Percentiles rank a stretch among this genome's conserved stretches.
These are phyloP conservation scores for Darwinula stevensoni DNA, from an alignment of 2,888 invertebrate species.

Conservation along the genomic window DNA sequence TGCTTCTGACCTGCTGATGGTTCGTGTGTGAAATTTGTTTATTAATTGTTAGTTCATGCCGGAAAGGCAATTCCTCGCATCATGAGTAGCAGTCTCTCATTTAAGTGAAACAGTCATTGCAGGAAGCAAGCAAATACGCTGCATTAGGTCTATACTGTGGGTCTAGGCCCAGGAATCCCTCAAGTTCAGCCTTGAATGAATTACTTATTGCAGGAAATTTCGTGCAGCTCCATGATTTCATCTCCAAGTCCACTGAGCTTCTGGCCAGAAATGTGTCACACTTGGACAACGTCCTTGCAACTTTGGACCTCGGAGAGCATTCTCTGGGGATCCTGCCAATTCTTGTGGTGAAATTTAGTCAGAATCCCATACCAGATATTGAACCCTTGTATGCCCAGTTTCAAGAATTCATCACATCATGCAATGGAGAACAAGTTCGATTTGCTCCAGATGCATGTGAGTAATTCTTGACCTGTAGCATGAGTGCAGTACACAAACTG, in stretches of 20 bases:
- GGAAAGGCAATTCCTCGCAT: no score
- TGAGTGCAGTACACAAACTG: neutral
- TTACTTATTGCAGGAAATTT: slow-evolving; percentile 17
- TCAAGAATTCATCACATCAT: slow-evolving; percentile 54
- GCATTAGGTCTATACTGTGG: no score
- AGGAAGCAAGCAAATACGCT: no score
- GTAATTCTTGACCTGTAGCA: slow-evolving; percentile 16
- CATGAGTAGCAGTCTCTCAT: no score
- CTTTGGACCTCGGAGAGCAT: slow-evolving; percentile 66
- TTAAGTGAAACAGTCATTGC: no score
- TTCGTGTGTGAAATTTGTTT: no score
- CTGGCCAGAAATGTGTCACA: slow-evolving; percentile 51
- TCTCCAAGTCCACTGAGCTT: slow-evolving; percentile 33
- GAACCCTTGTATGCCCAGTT: slow-evolving; percentile 36
- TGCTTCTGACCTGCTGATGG: no score
- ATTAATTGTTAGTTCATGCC: no score
- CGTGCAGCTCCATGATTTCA: slow-evolving; percentile 16
- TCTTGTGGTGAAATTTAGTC: slow-evolving; percentile 42
- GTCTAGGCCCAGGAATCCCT: no score
- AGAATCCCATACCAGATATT: slow-evolving; percentile 13
- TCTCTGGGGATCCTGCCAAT: slow-evolving; percentile 65
- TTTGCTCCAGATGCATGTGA: slow-evolving; percentile 58
- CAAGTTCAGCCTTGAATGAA: no score
- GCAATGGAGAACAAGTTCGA: slow-evolving; percentile 67
- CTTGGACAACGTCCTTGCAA: slow-evolving; percentile 64